Evolutionary conservation across 2,113 vertebrate species (phyloP).

Genomic region (Albula glossodonta): DNA sequence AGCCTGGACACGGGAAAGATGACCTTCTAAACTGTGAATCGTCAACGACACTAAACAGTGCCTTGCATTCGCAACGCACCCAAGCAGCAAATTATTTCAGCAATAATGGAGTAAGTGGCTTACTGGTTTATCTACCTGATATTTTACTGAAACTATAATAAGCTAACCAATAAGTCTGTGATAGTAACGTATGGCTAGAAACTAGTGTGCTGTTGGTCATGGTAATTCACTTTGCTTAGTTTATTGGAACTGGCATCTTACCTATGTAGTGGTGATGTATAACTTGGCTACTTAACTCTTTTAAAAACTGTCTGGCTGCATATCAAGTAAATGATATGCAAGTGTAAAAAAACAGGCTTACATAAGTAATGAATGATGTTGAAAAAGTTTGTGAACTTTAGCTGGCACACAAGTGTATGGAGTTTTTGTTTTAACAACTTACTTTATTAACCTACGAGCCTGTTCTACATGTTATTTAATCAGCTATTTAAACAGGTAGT

Average conservation of each 20-base stretch:
- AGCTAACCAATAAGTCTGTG: no score
- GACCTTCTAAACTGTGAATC: slow-evolving; percentile 66
- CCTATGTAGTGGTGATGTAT: no score
- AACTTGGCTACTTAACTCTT: no score
- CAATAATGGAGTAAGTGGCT: slow-evolving; percentile 79
- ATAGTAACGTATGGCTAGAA: no score
- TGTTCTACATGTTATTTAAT: no score
- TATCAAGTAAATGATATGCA: no score
- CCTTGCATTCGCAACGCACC: slow-evolving; percentile 80
- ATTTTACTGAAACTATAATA: no score
- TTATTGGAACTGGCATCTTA: no score
- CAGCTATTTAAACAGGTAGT: neutral
- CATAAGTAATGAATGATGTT: neutral
- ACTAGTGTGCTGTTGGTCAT: no score
- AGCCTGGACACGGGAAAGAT: slow-evolving; percentile 62
- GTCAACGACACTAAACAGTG: slow-evolving; percentile 58
- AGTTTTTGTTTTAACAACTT: neutral
- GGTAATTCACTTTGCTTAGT: no score
- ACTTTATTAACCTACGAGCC: no score
- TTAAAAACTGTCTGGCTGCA: neutral
- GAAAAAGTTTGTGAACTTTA: neutral
- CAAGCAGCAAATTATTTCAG: slow-evolving; percentile 63
- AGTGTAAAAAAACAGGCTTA: no score
- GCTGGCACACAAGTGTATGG: neutral
- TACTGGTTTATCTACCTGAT: slow-evolving; percentile 4